A percentile compares a stretch with the other conserved stretches of the same genome.
Conservation (phyloP, 2,888 invertebrate genomes). For the Polylopha cassiicola region DNA sequence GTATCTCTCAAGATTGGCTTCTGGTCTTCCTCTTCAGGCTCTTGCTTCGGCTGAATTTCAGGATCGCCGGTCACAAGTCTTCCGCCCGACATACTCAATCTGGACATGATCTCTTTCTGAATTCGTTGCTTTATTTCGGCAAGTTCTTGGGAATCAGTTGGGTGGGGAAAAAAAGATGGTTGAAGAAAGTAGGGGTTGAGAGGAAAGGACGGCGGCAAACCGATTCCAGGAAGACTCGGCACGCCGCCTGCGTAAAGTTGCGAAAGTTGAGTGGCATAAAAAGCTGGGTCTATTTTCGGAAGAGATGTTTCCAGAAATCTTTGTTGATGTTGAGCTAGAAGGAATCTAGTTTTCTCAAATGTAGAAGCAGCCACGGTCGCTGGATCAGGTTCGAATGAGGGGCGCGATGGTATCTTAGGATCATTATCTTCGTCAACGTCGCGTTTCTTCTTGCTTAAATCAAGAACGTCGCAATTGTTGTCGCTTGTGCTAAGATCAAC, state of each 20-base stretch:
- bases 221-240: slow-evolving; percentile 72
- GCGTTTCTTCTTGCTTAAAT: slow-evolving; percentile 87
- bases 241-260: slow-evolving; percentile 78
- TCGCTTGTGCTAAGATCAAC: slow-evolving; percentile 83
- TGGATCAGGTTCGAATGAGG: slow-evolving; percentile 60
- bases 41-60: slow-evolving; percentile 54
- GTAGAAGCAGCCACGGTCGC: slow-evolving; percentile 57
- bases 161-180: slow-evolving; percentile 73
- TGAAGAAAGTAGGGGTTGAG: slow-evolving; percentile 81
- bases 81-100: slow-evolving; percentile 83
- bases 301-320: slow-evolving; percentile 79
- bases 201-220: slow-evolving; percentile 79
- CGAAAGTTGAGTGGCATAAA: slow-evolving; percentile 79
- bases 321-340: slow-evolving; percentile 83
- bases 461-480: slow-evolving; percentile 82
- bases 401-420: slow-evolving; percentile 60
- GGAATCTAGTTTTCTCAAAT: slow-evolving; percentile 76
- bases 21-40: slow-evolving; percentile 74
- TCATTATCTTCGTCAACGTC: slow-evolving; percentile 52
- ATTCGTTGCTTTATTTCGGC: slow-evolving; percentile 83
- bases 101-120: slow-evolving; percentile 80
- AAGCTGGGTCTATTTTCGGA: slow-evolving; percentile 79
- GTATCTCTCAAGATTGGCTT: slow-evolving; percentile 65
- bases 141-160: slow-evolving; percentile 77
- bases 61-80: slow-evolving; percentile 72